These are phyloP conservation scores for Melinaea menophilus DNA, from an alignment of 2,888 invertebrate species.

Conservation along the genomic window DNA sequence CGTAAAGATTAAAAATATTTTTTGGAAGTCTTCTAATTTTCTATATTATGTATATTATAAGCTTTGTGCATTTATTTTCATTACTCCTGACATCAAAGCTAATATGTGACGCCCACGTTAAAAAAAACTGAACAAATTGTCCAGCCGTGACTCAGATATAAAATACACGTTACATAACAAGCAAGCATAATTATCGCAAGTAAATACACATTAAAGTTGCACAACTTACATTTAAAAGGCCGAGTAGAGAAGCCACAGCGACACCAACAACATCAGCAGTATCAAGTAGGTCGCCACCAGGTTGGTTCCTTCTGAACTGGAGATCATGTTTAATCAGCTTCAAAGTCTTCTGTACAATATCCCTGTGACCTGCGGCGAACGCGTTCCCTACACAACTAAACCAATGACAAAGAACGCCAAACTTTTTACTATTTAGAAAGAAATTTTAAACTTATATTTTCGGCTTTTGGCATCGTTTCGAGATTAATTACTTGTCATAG, in stretches of 20 bases:
- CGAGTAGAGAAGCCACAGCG: conserved; percentile 82
- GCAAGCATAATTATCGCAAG: background rate
- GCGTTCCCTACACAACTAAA: conserved; percentile 53
- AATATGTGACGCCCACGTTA: background rate
- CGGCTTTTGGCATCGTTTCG: conserved; percentile 46
- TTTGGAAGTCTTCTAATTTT: background rate
- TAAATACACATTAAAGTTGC: conserved; percentile 21
- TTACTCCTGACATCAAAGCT: conserved; percentile 2
- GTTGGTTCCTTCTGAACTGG: conserved; percentile 77
- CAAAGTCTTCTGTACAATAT: background rate
- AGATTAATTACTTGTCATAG: conserved; percentile 60
- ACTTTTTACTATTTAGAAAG: conserved; percentile 37
- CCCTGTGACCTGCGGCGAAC: conserved; percentile 6
- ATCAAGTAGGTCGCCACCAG: conserved; percentile 83
- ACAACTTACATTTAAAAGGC: conserved; percentile 68
- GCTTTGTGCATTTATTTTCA: background rate
- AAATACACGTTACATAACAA: background rate
- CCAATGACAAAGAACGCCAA: conserved; percentile 36
- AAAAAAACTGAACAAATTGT: background rate
- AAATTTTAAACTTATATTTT: conserved; percentile 55
- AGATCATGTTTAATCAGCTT: conserved; percentile 44
- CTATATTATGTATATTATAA: background rate
- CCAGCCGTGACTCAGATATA: background rate
- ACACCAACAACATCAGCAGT: conserved; percentile 78
- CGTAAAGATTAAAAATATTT: too few relatives aligned